A percentile compares a stretch with the other conserved stretches of the same genome.
Conservation (phyloP, 2,797 vertebrate genomes). For the Balearica regulorum region DNA sequence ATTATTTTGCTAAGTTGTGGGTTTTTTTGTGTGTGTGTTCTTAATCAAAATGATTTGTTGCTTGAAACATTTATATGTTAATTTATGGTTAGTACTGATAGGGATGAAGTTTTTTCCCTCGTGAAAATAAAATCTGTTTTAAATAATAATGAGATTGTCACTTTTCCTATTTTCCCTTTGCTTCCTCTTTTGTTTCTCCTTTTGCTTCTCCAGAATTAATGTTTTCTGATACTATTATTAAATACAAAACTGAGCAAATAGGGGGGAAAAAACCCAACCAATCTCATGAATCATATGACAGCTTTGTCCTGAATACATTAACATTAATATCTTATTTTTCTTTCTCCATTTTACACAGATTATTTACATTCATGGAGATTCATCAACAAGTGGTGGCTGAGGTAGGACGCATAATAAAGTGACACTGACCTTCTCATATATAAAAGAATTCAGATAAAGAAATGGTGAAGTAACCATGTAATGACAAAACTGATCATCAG, state of each 20-base stretch:
- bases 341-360: not conserved
- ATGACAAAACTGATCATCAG: not conserved
- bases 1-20: not conserved
- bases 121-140: constrained; percentile 25
- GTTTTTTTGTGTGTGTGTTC: not conserved
- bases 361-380: not conserved
- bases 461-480: not conserved
- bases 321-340: not conserved
- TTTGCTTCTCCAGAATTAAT: not conserved
- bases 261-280: not conserved
- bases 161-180: not conserved
- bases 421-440: not conserved
- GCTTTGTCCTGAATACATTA: constrained; percentile 6
- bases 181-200: not conserved
- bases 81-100: not conserved
- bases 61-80: not conserved
- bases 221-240: constrained; percentile 22
- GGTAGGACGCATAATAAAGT: not conserved
- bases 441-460: not conserved
- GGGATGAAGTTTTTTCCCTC: not conserved
- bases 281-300: not conserved
- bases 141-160: constrained; percentile 40
- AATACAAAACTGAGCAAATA: not conserved
- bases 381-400: not conserved
- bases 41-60: constrained; percentile 22